Evolutionary conservation across 2,888 invertebrate species (phyloP).

Genomic region (Conomelus anceps): DNA sequence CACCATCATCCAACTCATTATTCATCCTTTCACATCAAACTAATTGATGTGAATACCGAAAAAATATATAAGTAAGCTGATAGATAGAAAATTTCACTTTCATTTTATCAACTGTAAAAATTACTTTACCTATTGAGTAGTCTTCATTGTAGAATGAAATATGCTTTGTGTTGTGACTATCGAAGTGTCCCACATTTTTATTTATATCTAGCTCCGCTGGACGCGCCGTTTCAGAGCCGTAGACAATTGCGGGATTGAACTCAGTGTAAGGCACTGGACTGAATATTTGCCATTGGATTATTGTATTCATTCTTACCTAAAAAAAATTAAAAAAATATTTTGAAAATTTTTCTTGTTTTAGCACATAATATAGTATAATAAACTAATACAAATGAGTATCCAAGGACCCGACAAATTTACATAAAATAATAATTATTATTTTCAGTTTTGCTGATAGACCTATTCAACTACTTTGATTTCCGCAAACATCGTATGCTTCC

Average conservation of each 20-base stretch:
- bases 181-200: constrained; percentile 73
- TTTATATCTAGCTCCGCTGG: constrained; percentile 57
- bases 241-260: constrained; percentile 64
- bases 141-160: constrained; percentile 79
- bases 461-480: too few species aligned
- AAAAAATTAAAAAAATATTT: constrained; percentile 35
- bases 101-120: too few species aligned
- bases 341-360: not conserved
- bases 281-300: constrained; percentile 80
- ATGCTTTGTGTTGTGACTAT: constrained; percentile 62
- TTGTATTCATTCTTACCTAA: constrained; percentile 91
- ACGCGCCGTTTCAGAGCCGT: constrained; percentile 40
- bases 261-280: constrained; percentile 87
- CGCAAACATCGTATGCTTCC: too few species aligned
- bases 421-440: too few species aligned
- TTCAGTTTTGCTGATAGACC: too few species aligned
- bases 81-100: too few species aligned
- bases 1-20: too few species aligned
- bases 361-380: not conserved
- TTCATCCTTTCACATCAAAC: too few species aligned
- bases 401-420: too few species aligned
- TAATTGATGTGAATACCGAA: constrained; percentile 15
- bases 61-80: too few species aligned
- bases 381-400: constrained; percentile 15
- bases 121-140: constrained; percentile 57